Evolutionary conservation across 2,797 vertebrate species (phyloP), one percentile per base, ranked within the genome.

Genomic region (Odontamblyopus lacepedii): DNA sequence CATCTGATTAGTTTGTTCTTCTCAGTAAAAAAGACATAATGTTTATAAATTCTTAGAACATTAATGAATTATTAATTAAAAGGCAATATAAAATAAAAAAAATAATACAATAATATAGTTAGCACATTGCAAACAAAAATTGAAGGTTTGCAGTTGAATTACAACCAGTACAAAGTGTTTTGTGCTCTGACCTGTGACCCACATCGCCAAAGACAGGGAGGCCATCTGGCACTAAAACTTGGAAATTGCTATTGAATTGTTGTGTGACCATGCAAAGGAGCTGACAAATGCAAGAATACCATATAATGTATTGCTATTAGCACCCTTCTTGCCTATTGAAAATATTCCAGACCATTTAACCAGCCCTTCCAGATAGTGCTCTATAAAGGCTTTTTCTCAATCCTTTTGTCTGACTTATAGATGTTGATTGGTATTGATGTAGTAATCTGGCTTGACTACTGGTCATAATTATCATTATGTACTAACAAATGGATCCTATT

Each of bases 301-400:
- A 48, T 15, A 48, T 48, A 15, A 48, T 48, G 44, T 4, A 48
- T 26, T 59, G 56, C 56, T 59, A 59, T 59, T 27, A 60, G 30
- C 27, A 62, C 7, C 32, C 30, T 32, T 32, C 59, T 35, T 11
- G 29, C 18, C 18, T 62, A 2, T 35, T 62, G 60, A n/a, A 38
- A 62, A 62, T 30, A 62, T 62, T 62, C 30, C 12, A 38, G 6
- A 38, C 35, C 1, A 35, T 62, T 38, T 1, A 19, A 9, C 15
- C 60, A 62, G 18, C 35, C 16, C 32, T 62, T 35, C 4, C 67
- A 79, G 73, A 80, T 32, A 64, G 71, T 81, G 77, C 69, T 69
- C 41, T 67, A 60, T 76, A 72, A 62, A 56, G 73, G 74, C 74
- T 73, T 57, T 57, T 57, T 6, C n/a, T 56, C 53, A 23, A 16